phyloP scores from a whole-genome alignment of 2,888 invertebrate genomes.

The Rotaria sp. region DNA sequence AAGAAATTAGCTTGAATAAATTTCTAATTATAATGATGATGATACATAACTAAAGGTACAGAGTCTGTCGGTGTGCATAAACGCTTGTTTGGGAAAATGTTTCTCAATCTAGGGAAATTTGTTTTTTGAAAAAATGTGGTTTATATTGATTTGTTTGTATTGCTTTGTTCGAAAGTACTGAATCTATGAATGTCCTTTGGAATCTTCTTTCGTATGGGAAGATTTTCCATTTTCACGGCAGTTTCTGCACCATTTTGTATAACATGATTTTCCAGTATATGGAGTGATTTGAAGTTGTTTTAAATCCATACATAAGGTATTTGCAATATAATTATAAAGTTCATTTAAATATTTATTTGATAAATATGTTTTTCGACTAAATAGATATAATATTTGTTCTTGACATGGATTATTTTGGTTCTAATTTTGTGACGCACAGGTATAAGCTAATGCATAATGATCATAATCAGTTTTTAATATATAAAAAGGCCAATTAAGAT shows the following conservation, averaged over 20 bases:
- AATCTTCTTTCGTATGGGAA: too few relatives aligned
- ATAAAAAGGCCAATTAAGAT: not conserved
- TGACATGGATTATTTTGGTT: not conserved
- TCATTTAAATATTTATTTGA: not conserved
- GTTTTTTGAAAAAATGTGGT: too few relatives aligned
- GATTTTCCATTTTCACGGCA: too few relatives aligned
- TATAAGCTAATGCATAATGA: not conserved
- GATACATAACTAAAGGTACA: too few relatives aligned
- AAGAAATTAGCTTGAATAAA: not conserved
- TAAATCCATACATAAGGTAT: not conserved
- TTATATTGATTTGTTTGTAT: too few relatives aligned
- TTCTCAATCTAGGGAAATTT: too few relatives aligned
- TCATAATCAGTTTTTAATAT: not conserved
- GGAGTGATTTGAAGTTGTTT: not conserved
- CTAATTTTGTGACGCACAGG: not conserved
- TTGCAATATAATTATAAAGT: not conserved
- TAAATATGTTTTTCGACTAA: not conserved
- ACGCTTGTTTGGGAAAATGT: too few relatives aligned
- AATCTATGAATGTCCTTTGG: too few relatives aligned
- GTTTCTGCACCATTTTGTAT: too few relatives aligned
- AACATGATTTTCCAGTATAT: not conserved
- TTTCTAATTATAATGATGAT: not conserved
- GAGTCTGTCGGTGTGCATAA: too few relatives aligned
- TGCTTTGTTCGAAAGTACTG: too few relatives aligned
- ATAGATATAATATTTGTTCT: not conserved